Evolutionary conservation across 2,113 vertebrate genomes (phyloP).

Genomic region (Odontophorus gujanensis): DNA sequence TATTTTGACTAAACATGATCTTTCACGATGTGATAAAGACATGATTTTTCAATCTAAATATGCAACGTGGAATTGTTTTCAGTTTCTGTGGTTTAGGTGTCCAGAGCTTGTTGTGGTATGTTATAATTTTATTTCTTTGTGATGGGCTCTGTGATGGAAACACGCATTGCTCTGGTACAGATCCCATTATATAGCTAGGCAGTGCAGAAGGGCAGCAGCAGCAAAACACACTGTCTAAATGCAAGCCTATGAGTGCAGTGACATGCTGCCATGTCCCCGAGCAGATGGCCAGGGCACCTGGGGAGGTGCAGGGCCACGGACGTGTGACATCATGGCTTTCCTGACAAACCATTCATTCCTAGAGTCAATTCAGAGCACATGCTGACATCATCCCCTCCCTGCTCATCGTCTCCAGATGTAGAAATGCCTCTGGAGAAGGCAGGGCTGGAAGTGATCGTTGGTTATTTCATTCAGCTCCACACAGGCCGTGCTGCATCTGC

Average conservation of each 20-base stretch:
- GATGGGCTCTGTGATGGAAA: background rate
- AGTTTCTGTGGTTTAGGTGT: background rate
- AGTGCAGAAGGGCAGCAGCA: background rate
- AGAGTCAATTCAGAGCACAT: background rate
- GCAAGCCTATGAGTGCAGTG: accelerated
- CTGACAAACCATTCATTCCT: background rate
- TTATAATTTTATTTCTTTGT: background rate
- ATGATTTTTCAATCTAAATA: background rate
- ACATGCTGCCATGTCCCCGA: background rate
- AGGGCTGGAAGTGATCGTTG: background rate
- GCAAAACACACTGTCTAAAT: accelerated
- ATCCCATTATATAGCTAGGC: background rate
- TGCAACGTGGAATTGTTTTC: background rate
- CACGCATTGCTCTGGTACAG: background rate
- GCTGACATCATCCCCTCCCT: background rate
- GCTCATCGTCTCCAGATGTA: background rate
- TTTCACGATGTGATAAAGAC: background rate
- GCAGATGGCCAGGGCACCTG: background rate
- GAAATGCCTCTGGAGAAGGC: background rate
- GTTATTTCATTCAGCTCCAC: background rate
- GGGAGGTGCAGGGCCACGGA: background rate
- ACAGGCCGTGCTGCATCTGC: no score
- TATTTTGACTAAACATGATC: background rate
- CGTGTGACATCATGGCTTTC: background rate
- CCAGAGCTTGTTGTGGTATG: accelerated